Base-by-base conservation (phyloP, 2,113 vertebrate species). In the Enhydra lutris region DNA sequence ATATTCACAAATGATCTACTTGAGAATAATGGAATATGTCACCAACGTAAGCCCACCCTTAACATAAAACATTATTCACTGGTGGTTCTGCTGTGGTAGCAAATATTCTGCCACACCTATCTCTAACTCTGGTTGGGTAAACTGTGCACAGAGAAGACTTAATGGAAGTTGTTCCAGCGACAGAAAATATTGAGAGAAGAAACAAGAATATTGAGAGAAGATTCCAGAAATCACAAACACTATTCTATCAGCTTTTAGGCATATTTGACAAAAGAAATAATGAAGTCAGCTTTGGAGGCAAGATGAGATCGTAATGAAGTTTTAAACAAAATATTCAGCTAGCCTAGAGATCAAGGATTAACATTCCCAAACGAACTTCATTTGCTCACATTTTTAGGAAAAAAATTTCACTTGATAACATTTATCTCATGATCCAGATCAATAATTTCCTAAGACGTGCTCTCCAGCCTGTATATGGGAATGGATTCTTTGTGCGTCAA, bases 321-420 rank as follows among this genome's bases (percentile, higher is more conserved):
- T 92, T 95, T 82, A 87, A 61, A 74, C 59, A 95, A 92, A 96
- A 85, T 74, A 81, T 36, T 73, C 61, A 95, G 3, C 65, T 71
- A 34, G 36, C 52, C 55, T 92, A 24, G 31, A 92, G 79, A 31
- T 73, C 52, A 83, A 87, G 50, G n/a, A 45, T 26, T 82, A 79
- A 26, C 57, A 87, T 95, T 91, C 92, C 52, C 55, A 29, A 95
- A 20, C 52, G 23, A 76, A 89, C 50, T 78, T 78, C 24, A 52
- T 73, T 93, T 95, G 24, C 26, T 92, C 69, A 50, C 39, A 71
- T n/a, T 36, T n/a, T 36, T 50, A 57, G 57, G 18, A 4, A 86
- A 76, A 65, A 39, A 47, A 21, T 50, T 95, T 95, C 17, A 52
- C 71, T 93, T 95, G 61, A 12, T 57, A 76, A 29, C 18, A 74